These are phyloP conservation scores for Gibbula magus DNA, from an alignment of 2,888 invertebrate genomes.

Conservation along the genomic window DNA sequence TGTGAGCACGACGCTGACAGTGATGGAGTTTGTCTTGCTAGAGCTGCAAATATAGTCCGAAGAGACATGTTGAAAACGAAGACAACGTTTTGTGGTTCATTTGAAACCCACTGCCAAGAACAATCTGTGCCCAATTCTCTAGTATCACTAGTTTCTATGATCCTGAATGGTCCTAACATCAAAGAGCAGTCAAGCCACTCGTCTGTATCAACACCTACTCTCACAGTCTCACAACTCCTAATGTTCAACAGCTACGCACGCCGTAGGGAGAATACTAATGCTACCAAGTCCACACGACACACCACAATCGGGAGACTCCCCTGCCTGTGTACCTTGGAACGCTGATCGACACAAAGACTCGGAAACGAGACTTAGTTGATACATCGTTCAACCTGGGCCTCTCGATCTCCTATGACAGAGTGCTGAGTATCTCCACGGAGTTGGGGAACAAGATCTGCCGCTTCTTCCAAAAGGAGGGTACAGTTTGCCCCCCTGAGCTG, in stretches of 20 bases:
- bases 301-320: too few species aligned
- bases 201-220: too few species aligned
- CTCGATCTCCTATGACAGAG: background rate
- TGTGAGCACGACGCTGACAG: background rate
- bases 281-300: too few species aligned
- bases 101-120: background rate
- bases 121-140: too few species aligned
- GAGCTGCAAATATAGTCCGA: background rate
- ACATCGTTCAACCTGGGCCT: background rate
- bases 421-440: background rate
- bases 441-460: background rate
- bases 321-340: background rate
- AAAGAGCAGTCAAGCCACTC: too few species aligned
- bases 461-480: too few species aligned
- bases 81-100: background rate
- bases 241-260: too few species aligned
- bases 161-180: too few species aligned
- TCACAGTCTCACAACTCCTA: too few species aligned
- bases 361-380: background rate
- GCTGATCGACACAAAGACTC: background rate
- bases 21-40: background rate
- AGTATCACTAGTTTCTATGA: too few species aligned
- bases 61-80: background rate
- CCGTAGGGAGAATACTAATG: too few species aligned
- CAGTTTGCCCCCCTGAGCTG: too few species aligned